phyloP scores from a whole-genome alignment of 2,797 vertebrate species.

The Epinephelus malabaricus region DNA sequence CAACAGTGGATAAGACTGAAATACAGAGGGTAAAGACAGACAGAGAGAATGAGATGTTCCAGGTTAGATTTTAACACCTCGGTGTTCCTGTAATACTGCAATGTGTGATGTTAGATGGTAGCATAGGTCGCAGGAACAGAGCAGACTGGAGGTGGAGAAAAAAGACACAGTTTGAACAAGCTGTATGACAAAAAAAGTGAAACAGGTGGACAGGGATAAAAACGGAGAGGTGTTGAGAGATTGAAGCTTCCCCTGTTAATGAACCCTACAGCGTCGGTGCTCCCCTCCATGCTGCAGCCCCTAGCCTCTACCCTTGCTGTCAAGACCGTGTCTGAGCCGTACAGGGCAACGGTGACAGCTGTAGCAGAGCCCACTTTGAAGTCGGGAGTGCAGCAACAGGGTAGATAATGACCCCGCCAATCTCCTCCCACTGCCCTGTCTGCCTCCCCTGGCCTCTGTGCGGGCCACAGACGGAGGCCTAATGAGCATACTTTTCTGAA shows the following conservation, averaged over 20 bases:
- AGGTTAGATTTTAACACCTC: constrained; percentile 35
- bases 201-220: constrained; percentile 22
- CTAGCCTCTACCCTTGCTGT: constrained; percentile 66
- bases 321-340: constrained; percentile 57
- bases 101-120: constrained; percentile 16
- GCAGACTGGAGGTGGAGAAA: not conserved
- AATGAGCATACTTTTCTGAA: constrained; percentile 74
- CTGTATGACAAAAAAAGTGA: constrained; percentile 5
- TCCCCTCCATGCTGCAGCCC: constrained; percentile 33
- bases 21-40: constrained; percentile 38
- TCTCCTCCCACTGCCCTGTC: constrained; percentile 61
- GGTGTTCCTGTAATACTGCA: constrained; percentile 23
- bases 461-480: constrained; percentile 47
- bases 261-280: constrained; percentile 47
- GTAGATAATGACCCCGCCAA: constrained; percentile 72
- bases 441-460: constrained; percentile 38
- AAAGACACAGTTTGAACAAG: constrained; percentile 10
- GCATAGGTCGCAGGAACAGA: constrained; percentile 34
- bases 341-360: constrained; percentile 57
- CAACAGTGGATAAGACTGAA: constrained; percentile 18
- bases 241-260: constrained; percentile 58
- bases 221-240: constrained; percentile 34
- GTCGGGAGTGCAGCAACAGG: constrained; percentile 63
- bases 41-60: constrained; percentile 54
- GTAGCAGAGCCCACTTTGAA: constrained; percentile 71